These are phyloP conservation scores for Catharus fuscescens DNA, from an alignment of 2,113 vertebrate genomes.

Conservation along the genomic window DNA sequence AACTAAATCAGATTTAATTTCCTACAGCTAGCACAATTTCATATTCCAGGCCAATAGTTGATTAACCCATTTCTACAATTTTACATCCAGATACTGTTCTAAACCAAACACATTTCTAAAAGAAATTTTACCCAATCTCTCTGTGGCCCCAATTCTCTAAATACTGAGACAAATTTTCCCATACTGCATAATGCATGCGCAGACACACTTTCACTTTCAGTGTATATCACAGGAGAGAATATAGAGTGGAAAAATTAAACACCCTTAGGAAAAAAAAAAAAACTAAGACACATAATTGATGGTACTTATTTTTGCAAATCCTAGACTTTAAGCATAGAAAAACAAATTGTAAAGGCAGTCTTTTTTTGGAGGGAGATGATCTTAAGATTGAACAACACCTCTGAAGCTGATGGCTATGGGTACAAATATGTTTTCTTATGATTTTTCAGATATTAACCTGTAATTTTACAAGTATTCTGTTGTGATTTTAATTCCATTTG, in stretches of 20 bases:
- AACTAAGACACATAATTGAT: background rate
- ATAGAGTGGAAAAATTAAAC: background rate
- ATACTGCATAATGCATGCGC: background rate
- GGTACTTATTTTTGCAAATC: background rate
- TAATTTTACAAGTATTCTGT: background rate
- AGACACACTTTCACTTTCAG: background rate
- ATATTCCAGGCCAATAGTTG: background rate
- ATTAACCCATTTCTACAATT: background rate
- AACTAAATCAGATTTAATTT: background rate
- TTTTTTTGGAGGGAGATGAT: rapidly evolving
- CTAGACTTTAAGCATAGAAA: background rate
- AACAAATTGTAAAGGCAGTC: background rate
- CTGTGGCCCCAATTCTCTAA: background rate
- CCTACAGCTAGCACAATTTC: background rate
- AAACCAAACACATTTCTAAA: background rate
- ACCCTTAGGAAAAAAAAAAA: background rate
- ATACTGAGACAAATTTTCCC: background rate
- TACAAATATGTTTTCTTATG: background rate
- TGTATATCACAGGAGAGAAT: background rate
- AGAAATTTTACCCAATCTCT: background rate
- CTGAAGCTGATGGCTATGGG: background rate
- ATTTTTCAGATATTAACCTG: background rate
- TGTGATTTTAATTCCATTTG: background rate
- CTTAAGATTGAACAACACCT: background rate
- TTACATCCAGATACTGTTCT: background rate